Evolutionary conservation across 2,113 vertebrate genomes (phyloP).

Genomic region (Panthera tigris): DNA sequence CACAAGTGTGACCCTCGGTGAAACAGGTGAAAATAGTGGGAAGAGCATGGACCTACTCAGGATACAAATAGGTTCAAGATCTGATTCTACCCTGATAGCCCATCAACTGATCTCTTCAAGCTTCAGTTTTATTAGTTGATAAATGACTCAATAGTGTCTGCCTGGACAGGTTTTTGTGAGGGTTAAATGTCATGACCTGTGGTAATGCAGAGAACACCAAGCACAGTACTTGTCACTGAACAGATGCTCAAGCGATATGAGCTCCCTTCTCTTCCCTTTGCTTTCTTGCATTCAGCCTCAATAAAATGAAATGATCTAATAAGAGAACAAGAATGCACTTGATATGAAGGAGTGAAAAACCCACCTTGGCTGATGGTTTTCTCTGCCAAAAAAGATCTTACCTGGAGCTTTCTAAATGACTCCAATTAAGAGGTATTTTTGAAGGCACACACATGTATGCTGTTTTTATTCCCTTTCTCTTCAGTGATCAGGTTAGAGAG

Average conservation of each 20-base stretch:
- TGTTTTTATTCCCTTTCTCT: neutral
- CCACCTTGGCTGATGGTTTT: neutral
- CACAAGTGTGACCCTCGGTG: neutral
- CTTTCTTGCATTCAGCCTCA: neutral
- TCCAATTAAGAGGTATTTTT: conserved; percentile 63
- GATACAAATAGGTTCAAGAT: neutral
- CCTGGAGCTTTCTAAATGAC: conserved; percentile 32
- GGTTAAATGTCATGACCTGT: neutral
- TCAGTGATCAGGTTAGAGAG: conserved; percentile 57
- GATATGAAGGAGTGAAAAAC: neutral
- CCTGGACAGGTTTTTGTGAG: neutral
- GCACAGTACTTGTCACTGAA: neutral
- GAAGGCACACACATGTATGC: neutral
- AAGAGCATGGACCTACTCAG: neutral
- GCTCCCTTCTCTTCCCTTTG: neutral
- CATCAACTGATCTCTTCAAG: neutral
- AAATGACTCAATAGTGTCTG: neutral
- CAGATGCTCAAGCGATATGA: neutral
- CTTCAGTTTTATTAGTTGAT: neutral
- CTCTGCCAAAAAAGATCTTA: conserved; percentile 12
- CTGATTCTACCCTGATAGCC: neutral
- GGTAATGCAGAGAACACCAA: neutral
- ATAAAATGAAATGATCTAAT: conserved; percentile 23
- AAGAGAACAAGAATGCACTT: conserved; percentile 13
- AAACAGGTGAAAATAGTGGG: neutral